Evolutionary conservation across 2,113 vertebrate species (phyloP), one percentile per base, ranked within the genome.

Genomic region (Spermophilus dauricus): DNA sequence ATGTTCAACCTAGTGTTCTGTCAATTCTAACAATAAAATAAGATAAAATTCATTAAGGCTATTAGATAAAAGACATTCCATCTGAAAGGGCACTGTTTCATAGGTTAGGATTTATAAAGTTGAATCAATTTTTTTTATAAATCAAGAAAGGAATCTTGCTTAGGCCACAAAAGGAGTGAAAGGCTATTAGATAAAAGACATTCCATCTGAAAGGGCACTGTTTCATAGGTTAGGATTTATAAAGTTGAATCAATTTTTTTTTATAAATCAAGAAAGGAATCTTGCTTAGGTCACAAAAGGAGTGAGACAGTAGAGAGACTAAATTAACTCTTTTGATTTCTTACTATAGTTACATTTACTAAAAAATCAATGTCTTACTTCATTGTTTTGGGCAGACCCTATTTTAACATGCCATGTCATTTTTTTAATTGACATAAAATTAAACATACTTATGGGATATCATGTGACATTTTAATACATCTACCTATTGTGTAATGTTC

Each of bases 41-140:
- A 94, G 75, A 89, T 78, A 93, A 96, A 95, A 94, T 93, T 91
- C 65, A 72, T 91, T 97, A 39, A 86, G 4, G 70, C n/a, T 80
- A 63, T 86, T 87, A 91, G 12, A 9, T 78, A 48, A 89, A 94
- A 83, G 39, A 39, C 13, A 91, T 72, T 1, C 12, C 63, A 1
- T 48, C 61, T 86, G 53, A 93, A 91, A 80, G 8, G 91, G 20
- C 5, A n/a, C 3, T 92, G 30, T 91, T 96, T 89, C 8, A 3
- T 61, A 58, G 24, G 4, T 72, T 95, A 67, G 30, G 16, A 89
- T 48, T 95, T 94, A n/a, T 9, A 73, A 95, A 96, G 89, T 45
- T 77, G 42, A 91, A 88, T 85, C 37, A 28, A n/a, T 77, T 51
- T 86, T n/a, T n/a, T 86, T 48, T 94, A 96, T 80, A 94, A 95